Conservation (phyloP, 2,797 vertebrate genomes). For the Avahi laniger region DNA sequence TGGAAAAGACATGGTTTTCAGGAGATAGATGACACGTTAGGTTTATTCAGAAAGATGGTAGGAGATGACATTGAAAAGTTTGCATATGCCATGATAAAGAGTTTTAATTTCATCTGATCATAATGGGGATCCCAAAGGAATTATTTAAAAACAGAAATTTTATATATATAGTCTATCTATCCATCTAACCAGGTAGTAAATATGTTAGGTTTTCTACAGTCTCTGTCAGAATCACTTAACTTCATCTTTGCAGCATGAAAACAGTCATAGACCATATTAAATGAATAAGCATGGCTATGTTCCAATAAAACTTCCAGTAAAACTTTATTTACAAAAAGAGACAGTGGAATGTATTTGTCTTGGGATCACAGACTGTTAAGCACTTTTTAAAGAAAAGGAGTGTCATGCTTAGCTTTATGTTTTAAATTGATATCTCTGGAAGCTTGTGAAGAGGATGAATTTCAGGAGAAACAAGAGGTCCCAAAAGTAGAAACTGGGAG, state of each 20-base stretch:
- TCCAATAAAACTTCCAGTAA: not conserved
- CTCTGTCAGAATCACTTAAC: not conserved
- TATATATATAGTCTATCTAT: not conserved
- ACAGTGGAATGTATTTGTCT: not conserved
- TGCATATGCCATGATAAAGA: not conserved
- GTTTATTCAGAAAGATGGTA: not conserved
- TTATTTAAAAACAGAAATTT: not conserved
- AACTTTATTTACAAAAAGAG: not conserved
- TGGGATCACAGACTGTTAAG: not conserved
- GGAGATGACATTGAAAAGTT: not conserved
- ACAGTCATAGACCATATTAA: no score
- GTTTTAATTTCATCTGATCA: not conserved
- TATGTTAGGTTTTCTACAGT: not conserved
- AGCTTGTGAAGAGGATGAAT: not conserved
- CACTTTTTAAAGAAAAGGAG: not conserved
- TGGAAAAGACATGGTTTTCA: not conserved
- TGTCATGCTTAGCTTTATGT: not conserved
- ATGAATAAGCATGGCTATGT: not conserved
- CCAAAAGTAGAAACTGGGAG: not conserved
- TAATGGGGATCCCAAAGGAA: not conserved
- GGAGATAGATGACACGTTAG: not conserved
- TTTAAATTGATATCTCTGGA: not conserved
- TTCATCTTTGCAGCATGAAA: not conserved
- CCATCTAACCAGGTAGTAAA: not conserved
- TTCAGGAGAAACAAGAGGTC: not conserved